These are phyloP conservation scores for Antheraea mylitta DNA, from an alignment of 1,140 invertebrate genomes.

Conservation along the genomic window DNA sequence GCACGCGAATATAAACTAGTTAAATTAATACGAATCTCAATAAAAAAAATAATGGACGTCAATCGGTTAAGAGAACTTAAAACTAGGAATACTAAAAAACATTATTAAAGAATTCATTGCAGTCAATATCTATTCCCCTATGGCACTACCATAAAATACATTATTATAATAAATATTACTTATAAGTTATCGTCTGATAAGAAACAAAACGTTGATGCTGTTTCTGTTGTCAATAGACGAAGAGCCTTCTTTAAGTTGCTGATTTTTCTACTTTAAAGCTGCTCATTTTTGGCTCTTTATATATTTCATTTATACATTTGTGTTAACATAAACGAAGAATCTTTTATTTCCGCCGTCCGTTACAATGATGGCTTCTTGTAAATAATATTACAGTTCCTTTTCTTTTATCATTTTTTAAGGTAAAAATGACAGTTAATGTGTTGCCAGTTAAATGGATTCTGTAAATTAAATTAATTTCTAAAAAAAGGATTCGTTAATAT, in stretches of 20 bases:
- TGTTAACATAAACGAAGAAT: too few species aligned
- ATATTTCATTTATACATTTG: too few species aligned
- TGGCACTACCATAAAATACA: slow-evolving; percentile 23
- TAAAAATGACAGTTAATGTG: too few species aligned
- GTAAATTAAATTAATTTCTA: too few species aligned
- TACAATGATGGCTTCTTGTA: too few species aligned
- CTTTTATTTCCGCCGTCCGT: too few species aligned
- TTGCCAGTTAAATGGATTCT: too few species aligned
- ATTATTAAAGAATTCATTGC: slow-evolving; percentile 13
- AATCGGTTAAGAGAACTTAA: slow-evolving; percentile 18
- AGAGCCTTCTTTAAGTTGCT: not conserved
- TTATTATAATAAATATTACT: slow-evolving; percentile 8
- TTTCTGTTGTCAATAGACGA: not conserved
- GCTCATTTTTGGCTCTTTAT: not conserved
- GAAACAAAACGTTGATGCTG: not conserved
- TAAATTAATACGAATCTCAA: slow-evolving; percentile 21
- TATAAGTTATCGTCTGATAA: not conserved
- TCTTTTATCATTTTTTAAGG: too few species aligned
- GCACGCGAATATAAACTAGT: slow-evolving; percentile 15
- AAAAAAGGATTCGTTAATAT: too few species aligned
- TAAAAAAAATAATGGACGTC: slow-evolving; percentile 24
- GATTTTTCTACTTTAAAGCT: not conserved
- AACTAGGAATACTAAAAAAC: slow-evolving; percentile 15
- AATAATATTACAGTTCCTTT: too few species aligned
- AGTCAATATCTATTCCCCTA: slow-evolving; percentile 21